These are phyloP conservation scores for Steinernema feltiae DNA, from an alignment of 1,140 invertebrate genomes.

Conservation along the genomic window DNA sequence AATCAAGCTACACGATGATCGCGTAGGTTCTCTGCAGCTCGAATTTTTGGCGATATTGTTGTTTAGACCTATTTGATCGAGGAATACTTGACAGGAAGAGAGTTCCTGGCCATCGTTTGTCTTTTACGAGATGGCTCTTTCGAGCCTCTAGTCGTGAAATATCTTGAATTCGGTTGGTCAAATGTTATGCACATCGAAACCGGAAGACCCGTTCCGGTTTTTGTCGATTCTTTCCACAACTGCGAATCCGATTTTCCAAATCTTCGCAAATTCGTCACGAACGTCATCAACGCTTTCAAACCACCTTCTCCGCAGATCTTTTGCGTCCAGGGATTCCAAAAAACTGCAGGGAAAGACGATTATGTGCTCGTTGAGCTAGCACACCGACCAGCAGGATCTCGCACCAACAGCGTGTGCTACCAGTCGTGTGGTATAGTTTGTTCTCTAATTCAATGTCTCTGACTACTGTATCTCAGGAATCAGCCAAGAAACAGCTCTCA, in stretches of 20 bases:
- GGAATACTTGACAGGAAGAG: not conserved
- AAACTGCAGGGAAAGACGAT: not conserved
- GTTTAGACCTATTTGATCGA: not conserved
- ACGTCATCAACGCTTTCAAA: not conserved
- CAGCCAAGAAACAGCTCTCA: not conserved
- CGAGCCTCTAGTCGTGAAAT: not conserved
- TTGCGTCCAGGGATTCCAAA: not conserved
- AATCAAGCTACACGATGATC: not conserved
- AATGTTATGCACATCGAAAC: not conserved
- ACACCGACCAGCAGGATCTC: not conserved
- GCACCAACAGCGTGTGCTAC: not conserved
- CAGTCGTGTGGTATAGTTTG: not conserved
- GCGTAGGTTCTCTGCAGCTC: not conserved
- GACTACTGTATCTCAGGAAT: not conserved
- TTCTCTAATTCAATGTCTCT: not conserved
- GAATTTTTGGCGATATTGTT: not conserved
- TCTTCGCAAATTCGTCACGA: not conserved
- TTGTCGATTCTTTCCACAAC: not conserved
- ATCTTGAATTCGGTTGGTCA: not conserved
- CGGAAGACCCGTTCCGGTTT: not conserved
- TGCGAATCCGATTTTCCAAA: not conserved
- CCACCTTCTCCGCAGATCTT: not conserved
- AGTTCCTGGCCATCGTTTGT: not conserved
- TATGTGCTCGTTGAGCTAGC: slow-evolving; percentile 3
- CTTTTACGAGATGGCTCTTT: not conserved